Conservation (phyloP, 2,113 vertebrate genomes). For the Rhipidura dahli region DNA sequence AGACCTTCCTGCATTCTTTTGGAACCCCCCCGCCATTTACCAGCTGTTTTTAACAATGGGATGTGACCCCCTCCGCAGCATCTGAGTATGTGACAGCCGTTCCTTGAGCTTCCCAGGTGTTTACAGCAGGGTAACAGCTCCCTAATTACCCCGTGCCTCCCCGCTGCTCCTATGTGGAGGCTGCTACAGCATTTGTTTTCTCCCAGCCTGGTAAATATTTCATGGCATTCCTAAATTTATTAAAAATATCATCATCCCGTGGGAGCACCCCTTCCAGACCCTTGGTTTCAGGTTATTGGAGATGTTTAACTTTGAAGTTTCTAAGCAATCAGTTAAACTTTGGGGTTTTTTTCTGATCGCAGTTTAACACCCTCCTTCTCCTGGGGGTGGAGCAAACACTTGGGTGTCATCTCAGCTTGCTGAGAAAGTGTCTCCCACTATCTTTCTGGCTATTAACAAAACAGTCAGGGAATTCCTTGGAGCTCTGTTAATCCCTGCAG, state of each 20-base stretch:
- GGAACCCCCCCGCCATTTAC: not conserved
- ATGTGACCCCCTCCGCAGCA: not conserved
- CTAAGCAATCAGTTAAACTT: not conserved
- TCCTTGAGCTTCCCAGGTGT: not conserved
- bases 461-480: not conserved
- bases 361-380: not conserved
- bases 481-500: not conserved
- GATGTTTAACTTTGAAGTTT: not conserved
- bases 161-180: not conserved
- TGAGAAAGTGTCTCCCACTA: not conserved
- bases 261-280: not conserved
- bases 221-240: not conserved
- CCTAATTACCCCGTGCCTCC: not conserved
- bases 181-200: not conserved
- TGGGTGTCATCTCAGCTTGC: constrained; percentile 28
- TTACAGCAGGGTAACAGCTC: not conserved
- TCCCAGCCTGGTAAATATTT: not conserved
- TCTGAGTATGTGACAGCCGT: not conserved
- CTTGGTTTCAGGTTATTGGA: not conserved
- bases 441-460: not conserved
- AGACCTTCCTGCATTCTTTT: not conserved
- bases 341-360: not conserved
- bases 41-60: not conserved
- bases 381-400: not conserved
- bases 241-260: not conserved